Evolutionary conservation across 2,888 invertebrate species (phyloP).

Genomic region (Drosophila histrio): DNA sequence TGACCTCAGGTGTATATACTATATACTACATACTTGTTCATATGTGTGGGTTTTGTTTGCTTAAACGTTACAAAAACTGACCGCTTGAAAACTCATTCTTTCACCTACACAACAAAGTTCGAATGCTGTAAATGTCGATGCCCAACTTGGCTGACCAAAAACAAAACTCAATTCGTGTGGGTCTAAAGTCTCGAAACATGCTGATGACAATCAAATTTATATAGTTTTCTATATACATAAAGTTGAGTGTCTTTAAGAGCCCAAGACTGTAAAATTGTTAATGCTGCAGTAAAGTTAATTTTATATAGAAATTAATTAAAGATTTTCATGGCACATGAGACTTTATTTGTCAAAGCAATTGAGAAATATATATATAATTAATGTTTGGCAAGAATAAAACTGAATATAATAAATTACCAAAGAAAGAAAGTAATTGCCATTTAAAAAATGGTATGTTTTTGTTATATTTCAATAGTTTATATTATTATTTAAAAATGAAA

Average conservation of each 20-base stretch:
- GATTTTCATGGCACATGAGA: too few relatives aligned
- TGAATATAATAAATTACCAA: too few relatives aligned
- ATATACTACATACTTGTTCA: background rate
- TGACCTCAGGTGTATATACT: constrained; percentile 40
- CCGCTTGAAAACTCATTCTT: background rate
- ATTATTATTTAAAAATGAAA: too few relatives aligned
- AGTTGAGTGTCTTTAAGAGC: background rate
- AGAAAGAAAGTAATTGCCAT: too few relatives aligned
- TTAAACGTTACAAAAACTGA: constrained; percentile 6
- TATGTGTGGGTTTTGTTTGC: constrained; percentile 11
- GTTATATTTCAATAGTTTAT: too few relatives aligned
- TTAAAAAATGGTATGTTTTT: too few relatives aligned
- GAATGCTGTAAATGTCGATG: background rate
- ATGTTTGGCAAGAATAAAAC: too few relatives aligned
- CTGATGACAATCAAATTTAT: background rate
- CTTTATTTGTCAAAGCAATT: too few relatives aligned
- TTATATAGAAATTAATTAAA: too few relatives aligned
- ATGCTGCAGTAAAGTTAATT: too few relatives aligned
- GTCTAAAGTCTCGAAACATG: background rate
- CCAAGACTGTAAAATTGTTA: background rate
- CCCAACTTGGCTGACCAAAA: background rate
- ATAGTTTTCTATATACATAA: background rate
- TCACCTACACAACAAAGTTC: constrained; percentile 19
- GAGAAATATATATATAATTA: too few relatives aligned
- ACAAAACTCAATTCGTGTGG: constrained; percentile 2